Evolutionary conservation across 2,888 invertebrate genomes (phyloP), one percentile per base, ranked within the genome.

Genomic region (Seira ritae): DNA sequence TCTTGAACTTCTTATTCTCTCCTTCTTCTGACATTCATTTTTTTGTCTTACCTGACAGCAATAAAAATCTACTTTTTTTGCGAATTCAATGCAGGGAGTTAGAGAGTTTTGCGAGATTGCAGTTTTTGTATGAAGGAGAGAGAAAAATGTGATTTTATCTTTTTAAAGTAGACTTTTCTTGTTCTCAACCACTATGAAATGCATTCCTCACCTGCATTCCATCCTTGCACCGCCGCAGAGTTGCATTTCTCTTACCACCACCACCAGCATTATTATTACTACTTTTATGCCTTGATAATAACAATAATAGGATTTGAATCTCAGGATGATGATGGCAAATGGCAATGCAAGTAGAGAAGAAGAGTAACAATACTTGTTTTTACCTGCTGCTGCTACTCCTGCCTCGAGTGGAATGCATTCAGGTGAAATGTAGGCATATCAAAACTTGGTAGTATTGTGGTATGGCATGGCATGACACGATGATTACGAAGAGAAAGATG

Each of bases 401-500:
- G 50, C 50, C 50, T 50, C 50, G 50, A 50, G 15, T 22, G 17
- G 1, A n/a, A 65, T 67, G 67, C 24, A 65, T 65, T 65, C 24
- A 24, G 31, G n/a, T n/a, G 23, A 67, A 24, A 24, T 67, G 23
- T 65, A 24, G 15, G 24, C 67, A n/a, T 23, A 24, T 67, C 67
- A 76, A 24, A 74, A n/a, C 37, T 70, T 69, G 67, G 55, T 66
- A 60, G 31, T 55, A 50, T 78, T 31, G 60, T 74, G 74, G 82
- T 67, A 77, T 68, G 72, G 67, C 73, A 72, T 73, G 74, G 82
- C 72, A 77, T 68, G 72, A 72, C 73, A 72, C 71, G 82, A 82
- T 82, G 75, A 81, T 81, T 75, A 46, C 70, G 66, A 65, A 62
- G 80, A 75, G 60, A 69, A 65, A 71, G 22, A 62, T 73, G 22